Base-by-base conservation (phyloP, 2,888 invertebrate species). In the Synanthedon vespiformis region DNA sequence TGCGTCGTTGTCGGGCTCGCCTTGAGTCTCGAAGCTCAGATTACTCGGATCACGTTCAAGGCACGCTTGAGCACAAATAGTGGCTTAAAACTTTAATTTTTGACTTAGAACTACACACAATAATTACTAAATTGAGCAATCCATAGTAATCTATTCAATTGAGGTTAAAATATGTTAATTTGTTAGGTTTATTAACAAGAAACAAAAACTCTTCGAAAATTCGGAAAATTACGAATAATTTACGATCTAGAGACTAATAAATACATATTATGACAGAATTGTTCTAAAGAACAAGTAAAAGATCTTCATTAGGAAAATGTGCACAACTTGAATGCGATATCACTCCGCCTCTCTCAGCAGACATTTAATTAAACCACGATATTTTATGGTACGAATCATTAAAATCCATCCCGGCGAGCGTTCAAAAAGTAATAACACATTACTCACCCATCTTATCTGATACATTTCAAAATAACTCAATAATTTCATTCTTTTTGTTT, bases 11-110 rank as follows among this genome's bases (percentile, higher is more conserved):
- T 62, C 68, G 72, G 68, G 70, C 68, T 81, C 59, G 81, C 86
- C 85, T 86, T 85, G 85, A 82, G 74, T 73, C 72, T 72, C 65
- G 72, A 77, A 78, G 69, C 80, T 87, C 83, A 68, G 69, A 75
- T 87, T 85, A 82, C 86, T 78, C 75, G 67, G 81, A 84, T 85
- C 86, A 83, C 82, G 81, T 86, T 87, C 86, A 85, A 87, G 86
- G 86, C 77, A 74, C 74, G 67, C 67, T 70, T 61, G 69, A 65
- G 64, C 74, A 69, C 70, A 34, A 71, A 67, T 69, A 70, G 67
- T 71, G 72, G 74, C 70, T 68, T 67, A 68, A 72, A 44, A 44
- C 14, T 44, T 44, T 44, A 44, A 34, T 34, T 34, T 34, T 34
- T 34, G 34, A 34, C 10, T 34, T 34, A 34, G 5, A 34, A 34